Evolutionary conservation across 2,888 invertebrate species (phyloP).

Genomic region (Hanleya hanleyi): DNA sequence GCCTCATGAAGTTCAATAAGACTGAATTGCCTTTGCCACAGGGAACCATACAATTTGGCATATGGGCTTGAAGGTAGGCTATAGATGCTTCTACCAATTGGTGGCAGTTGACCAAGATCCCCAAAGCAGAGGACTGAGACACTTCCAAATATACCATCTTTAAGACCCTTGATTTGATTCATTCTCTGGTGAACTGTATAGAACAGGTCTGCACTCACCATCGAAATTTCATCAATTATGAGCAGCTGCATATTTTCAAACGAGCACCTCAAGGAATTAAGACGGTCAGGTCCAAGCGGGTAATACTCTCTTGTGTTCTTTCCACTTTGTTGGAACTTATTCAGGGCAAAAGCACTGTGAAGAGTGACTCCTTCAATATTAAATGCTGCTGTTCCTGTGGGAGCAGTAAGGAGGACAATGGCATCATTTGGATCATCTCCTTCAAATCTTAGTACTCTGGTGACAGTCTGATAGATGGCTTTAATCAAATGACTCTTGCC

Average conservation of each 20-base stretch:
- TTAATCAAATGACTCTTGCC: slow-evolving; percentile 38
- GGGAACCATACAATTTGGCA: slow-evolving; percentile 17
- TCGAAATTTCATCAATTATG: slow-evolving; percentile 43
- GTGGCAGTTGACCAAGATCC: slow-evolving; percentile 32
- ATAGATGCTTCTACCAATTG: slow-evolving; percentile 4
- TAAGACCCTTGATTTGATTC: slow-evolving; percentile 19
- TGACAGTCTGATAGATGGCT: slow-evolving; percentile 34
- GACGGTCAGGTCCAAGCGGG: slow-evolving; percentile 22
- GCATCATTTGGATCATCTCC: slow-evolving; percentile 27
- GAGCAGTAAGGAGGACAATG: slow-evolving; percentile 32
- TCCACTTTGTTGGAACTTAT: slow-evolving; percentile 19
- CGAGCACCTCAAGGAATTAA: slow-evolving; percentile 22
- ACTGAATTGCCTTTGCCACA: slow-evolving; percentile 15
- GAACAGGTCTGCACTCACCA: slow-evolving; percentile 37
- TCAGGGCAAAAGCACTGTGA: slow-evolving; percentile 36
- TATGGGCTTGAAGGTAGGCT: background rate
- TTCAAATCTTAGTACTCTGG: slow-evolving; percentile 19
- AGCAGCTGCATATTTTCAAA: slow-evolving; percentile 21
- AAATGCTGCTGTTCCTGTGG: slow-evolving; percentile 38
- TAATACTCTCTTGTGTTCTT: slow-evolving; percentile 15
- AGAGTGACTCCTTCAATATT: slow-evolving; percentile 37
- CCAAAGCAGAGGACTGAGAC: slow-evolving; percentile 31
- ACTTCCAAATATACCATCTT: slow-evolving; percentile 31
- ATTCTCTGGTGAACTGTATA: slow-evolving; percentile 38
- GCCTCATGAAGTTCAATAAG: slow-evolving; percentile 27